Percentiles rank a stretch among this genome's conserved stretches.
Conservation (phyloP, 2,797 vertebrate genomes). For the Manis javanica region DNA sequence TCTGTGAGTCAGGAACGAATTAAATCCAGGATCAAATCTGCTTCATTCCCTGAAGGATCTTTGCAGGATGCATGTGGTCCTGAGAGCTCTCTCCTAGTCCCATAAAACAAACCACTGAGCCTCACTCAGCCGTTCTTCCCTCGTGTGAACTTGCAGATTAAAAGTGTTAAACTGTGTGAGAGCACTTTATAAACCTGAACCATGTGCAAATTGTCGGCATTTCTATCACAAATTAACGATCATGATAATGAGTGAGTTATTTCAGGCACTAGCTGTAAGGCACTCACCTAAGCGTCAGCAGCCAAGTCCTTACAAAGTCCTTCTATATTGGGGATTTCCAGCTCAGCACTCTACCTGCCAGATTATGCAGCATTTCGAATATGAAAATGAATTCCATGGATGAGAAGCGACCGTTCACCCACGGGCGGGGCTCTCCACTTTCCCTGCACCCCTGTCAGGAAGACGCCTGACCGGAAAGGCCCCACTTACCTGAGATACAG, state of each 20-base stretch:
- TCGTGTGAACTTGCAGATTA: background rate
- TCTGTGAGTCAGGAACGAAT: background rate
- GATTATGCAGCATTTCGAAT: background rate
- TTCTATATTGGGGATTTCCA: background rate
- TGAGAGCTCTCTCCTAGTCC: background rate
- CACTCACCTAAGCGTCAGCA: background rate
- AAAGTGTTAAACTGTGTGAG: background rate
- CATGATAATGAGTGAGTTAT: background rate
- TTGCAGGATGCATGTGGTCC: background rate
- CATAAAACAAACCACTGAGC: background rate
- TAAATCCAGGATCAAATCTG: background rate
- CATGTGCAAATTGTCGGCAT: background rate
- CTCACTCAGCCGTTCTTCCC: background rate
- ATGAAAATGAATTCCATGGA: conserved; percentile 47
- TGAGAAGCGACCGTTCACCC: background rate
- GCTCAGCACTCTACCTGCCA: background rate
- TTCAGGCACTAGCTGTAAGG: background rate
- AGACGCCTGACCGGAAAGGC: background rate
- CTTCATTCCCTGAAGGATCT: background rate
- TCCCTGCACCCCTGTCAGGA: background rate
- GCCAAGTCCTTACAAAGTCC: background rate
- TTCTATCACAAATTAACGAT: background rate
- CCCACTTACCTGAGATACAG: conserved; percentile 8
- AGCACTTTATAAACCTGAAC: background rate
- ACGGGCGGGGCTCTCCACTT: background rate